Base-by-base conservation (phyloP, 2,797 vertebrate species). In the Mormyrus proboscirostris region DNA sequence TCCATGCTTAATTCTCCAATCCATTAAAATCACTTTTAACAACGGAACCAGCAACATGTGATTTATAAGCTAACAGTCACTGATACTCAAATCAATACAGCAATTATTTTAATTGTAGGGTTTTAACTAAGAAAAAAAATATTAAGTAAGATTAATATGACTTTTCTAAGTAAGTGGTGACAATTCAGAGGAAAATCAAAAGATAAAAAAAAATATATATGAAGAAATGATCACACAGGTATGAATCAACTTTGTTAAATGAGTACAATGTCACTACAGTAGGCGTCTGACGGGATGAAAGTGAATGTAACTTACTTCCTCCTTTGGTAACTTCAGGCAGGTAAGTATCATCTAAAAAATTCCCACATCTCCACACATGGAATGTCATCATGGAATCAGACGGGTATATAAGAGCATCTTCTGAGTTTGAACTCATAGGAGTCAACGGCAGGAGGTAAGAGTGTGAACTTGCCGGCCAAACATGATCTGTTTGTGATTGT, bases 261-360 rank as follows among this genome's bases (percentile, higher is more conserved):
- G 38, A 41, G 16, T 38, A 38, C 14, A 38, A 38, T 44, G 73
- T 0, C 79, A 1, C n/a, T 53, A 51, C 83, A 50, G 50, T 85
- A 85, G 22, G 5, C 3, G 9, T 29, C 50, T 85, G 10, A 47
- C 4, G 85, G 29, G 5, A n/a, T 59, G 57, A 65, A 51, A 62
- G 86, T 47, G 8, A 87, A 87, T 10, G 38, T 51, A 65, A 47
- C 55, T 10, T 22, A 89, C 83, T 89, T 89, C 88, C 88, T 89
- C 47, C 88, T 89, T 38, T 25, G 19, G 82, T 86, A 86, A 89
- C 47, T 86, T 53, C 47, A 50, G 47, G 50, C 89, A 86, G 49
- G 84, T 86, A 44, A 29, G 85, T 53, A 47, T 84, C 33, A 5
- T 57, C 29, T 19, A 25, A 51, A 83, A 89, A 89, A 44, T 86